These are phyloP conservation scores for Hassar affinis DNA, from an alignment of 2,113 vertebrate species.

Conservation along the genomic window DNA sequence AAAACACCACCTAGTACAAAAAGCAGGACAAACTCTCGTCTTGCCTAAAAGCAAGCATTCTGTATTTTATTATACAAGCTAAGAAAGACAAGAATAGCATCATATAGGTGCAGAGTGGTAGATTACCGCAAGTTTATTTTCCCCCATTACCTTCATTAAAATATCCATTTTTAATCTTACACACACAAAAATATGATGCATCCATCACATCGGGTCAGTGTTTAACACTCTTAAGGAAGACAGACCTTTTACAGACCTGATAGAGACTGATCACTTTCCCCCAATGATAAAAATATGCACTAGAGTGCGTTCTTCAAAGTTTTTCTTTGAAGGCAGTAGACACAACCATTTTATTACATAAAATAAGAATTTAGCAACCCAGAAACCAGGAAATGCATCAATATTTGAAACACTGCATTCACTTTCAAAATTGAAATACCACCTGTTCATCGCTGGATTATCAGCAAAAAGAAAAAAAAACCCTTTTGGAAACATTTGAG, in stretches of 20 bases:
- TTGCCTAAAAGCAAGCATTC: background rate
- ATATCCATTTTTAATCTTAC: background rate
- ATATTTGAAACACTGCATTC: slow-evolving; percentile 45
- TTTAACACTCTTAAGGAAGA: background rate
- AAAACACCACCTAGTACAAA: background rate
- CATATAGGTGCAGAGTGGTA: background rate
- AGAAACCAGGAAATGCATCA: background rate
- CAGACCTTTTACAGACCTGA: background rate
- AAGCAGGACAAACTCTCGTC: background rate
- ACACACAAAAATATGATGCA: no score
- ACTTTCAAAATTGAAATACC: slow-evolving; percentile 63
- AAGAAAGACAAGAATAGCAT: background rate
- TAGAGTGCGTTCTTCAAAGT: background rate
- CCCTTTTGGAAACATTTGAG: slow-evolving; percentile 9
- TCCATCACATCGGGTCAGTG: no score
- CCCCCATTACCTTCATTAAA: background rate
- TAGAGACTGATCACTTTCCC: background rate
- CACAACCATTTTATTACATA: background rate
- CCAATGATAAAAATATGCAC: background rate
- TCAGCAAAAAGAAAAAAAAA: slow-evolving; percentile 18
- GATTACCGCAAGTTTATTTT: background rate
- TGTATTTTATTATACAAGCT: background rate
- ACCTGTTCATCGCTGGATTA: slow-evolving; percentile 33
- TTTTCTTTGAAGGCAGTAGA: background rate
- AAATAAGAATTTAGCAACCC: background rate